These are phyloP conservation scores for Sebastes matsubarae DNA, from an alignment of 2,797 vertebrate species.

Conservation along the genomic window DNA sequence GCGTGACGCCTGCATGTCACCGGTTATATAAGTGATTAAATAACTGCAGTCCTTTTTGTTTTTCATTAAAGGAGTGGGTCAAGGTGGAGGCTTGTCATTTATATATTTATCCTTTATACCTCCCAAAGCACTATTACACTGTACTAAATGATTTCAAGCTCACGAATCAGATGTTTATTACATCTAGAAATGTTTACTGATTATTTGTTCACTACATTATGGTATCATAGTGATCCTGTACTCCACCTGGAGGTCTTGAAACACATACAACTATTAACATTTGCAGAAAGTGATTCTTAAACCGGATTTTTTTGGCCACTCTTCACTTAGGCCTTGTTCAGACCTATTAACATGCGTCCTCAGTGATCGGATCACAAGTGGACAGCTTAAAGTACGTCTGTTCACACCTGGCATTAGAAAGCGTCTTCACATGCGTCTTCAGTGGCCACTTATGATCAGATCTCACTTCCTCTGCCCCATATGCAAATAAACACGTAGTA, in stretches of 20 bases:
- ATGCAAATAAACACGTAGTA: no score
- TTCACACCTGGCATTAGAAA: no score
- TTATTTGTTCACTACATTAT: not conserved
- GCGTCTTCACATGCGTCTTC: no score
- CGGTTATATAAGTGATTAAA: conserved; percentile 12
- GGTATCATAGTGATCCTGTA: not conserved
- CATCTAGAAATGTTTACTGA: not conserved
- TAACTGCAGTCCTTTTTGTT: not conserved
- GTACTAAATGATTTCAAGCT: not conserved
- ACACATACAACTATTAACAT: not conserved
- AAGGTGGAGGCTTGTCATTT: not conserved
- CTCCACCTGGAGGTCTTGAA: no score
- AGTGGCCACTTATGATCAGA: no score
- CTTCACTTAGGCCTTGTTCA: not conserved
- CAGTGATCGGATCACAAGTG: no score
- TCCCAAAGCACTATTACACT: not conserved
- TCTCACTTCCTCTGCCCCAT: no score
- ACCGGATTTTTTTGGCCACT: not conserved
- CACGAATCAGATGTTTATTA: not conserved
- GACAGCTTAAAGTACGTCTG: no score
- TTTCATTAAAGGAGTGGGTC: not conserved
- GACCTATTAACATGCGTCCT: no score
- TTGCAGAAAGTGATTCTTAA: not conserved
- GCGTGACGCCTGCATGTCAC: not conserved
- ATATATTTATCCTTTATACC: not conserved